Evolutionary conservation across 2,888 invertebrate species (phyloP).

Genomic region (Phoenoteleia sp.): DNA sequence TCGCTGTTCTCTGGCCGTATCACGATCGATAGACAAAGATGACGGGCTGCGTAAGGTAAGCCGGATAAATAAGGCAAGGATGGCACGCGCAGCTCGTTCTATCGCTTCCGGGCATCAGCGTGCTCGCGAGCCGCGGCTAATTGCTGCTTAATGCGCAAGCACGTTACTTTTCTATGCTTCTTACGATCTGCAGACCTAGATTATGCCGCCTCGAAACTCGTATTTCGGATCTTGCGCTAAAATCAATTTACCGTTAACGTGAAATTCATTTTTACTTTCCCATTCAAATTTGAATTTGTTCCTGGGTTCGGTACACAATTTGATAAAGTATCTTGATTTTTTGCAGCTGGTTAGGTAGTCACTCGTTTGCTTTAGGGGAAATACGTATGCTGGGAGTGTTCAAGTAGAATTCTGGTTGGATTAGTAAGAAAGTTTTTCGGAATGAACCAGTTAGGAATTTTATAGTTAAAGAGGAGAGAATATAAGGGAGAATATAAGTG

Average conservation of each 20-base stretch:
- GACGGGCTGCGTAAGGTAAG: slow-evolving; percentile 74
- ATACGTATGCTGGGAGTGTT: too few relatives aligned
- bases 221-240: slow-evolving; percentile 32
- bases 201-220: slow-evolving; percentile 50
- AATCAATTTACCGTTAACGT: slow-evolving; percentile 36
- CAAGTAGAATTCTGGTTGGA: too few relatives aligned
- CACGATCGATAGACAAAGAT: slow-evolving; percentile 63
- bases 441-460: too few relatives aligned
- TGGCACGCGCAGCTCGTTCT: slow-evolving; percentile 85
- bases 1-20: slow-evolving; percentile 44
- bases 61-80: slow-evolving; percentile 79
- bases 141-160: slow-evolving; percentile 85
- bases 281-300: too few relatives aligned
- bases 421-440: too few relatives aligned
- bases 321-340: too few relatives aligned
- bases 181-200: slow-evolving; percentile 72
- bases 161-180: slow-evolving; percentile 81
- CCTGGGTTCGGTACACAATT: too few relatives aligned
- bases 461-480: too few relatives aligned
- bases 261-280: slow-evolving; percentile 24
- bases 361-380: too few relatives aligned
- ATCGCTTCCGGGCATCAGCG: slow-evolving; percentile 86
- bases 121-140: slow-evolving; percentile 86
- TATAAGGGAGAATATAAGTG: too few relatives aligned
- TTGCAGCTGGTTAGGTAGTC: too few relatives aligned